Percentiles rank a stretch among this genome's conserved stretches.
Evolutionary conservation across 2,888 invertebrate genomes (phyloP).

Genomic region (Rhyacophila evoluta): DNA sequence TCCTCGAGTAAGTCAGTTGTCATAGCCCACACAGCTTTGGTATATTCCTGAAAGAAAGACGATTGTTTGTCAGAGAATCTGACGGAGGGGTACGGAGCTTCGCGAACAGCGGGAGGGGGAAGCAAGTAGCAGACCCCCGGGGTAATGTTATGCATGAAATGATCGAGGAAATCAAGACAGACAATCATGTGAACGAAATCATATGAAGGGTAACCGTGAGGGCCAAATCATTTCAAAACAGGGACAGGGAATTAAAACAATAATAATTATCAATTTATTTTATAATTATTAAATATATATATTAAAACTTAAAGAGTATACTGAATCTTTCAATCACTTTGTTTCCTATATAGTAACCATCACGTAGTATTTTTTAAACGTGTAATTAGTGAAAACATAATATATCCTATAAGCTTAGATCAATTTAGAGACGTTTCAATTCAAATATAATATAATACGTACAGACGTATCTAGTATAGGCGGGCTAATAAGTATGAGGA

Average conservation of each 20-base stretch:
- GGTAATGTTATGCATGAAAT: slow-evolving; percentile 42
- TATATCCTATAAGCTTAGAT: too few species aligned
- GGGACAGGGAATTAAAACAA: slow-evolving; percentile 11
- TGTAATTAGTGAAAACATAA: too few species aligned
- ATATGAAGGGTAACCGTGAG: slow-evolving; percentile 43
- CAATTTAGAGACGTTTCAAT: too few species aligned
- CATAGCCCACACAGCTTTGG: background rate
- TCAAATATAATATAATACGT: too few species aligned
- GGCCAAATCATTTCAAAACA: slow-evolving; percentile 37
- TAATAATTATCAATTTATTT: too few species aligned
- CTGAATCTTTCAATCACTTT: too few species aligned
- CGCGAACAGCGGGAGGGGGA: background rate
- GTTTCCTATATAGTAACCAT: too few species aligned
- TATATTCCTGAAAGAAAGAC: slow-evolving; percentile 19
- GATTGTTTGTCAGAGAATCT: slow-evolving; percentile 10
- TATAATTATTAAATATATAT: too few species aligned
- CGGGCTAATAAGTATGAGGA: too few species aligned
- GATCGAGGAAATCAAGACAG: slow-evolving; percentile 49
- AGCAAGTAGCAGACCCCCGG: background rate
- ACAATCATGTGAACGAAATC: slow-evolving; percentile 52
- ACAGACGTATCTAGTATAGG: too few species aligned
- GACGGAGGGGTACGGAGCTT: background rate
- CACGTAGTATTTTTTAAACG: too few species aligned
- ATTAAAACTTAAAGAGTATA: too few species aligned
- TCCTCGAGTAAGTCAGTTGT: background rate